phyloP scores from a whole-genome alignment of 2,888 invertebrate genomes.

The Drosophila nigricruria region DNA sequence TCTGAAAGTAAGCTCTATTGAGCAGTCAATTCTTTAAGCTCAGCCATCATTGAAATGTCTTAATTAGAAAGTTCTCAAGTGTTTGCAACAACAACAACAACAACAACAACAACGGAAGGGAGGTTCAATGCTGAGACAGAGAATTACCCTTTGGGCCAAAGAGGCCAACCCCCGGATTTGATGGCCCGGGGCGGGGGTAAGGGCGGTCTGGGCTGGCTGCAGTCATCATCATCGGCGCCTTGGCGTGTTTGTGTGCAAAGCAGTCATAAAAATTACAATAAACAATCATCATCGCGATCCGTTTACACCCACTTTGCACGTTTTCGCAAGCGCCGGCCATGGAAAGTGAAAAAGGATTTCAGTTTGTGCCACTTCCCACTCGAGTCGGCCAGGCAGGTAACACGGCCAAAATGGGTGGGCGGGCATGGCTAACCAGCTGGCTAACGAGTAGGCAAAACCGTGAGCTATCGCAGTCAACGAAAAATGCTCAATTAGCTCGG shows the following conservation, averaged over 20 bases:
- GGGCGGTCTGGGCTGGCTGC: constrained; percentile 37
- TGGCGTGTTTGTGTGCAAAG: constrained; percentile 82
- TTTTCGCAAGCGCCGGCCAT: constrained; percentile 64
- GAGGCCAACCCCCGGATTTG: neutral
- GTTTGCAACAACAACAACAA: constrained; percentile 7
- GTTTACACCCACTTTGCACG: constrained; percentile 83
- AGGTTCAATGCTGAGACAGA: constrained; percentile 25
- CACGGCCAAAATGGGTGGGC: constrained; percentile 10
- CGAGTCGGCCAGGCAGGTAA: constrained; percentile 14
- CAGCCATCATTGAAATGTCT: constrained; percentile 51
- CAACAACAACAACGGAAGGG: neutral
- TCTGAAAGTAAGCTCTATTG: neutral
- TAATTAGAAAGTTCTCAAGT: constrained; percentile 73
- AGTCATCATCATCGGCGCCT: constrained; percentile 76
- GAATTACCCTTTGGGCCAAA: constrained; percentile 24
- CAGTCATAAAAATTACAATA: constrained; percentile 83
- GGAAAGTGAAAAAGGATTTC: constrained; percentile 76
- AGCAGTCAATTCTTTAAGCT: constrained; percentile 1
- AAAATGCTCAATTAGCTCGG: constrained; percentile 76
- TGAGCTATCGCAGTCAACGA: constrained; percentile 63
- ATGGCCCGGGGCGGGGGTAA: neutral
- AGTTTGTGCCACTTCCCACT: constrained; percentile 41
- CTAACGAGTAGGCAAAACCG: constrained; percentile 70
- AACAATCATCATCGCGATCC: constrained; percentile 79
- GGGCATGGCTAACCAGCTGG: constrained; percentile 37